phyloP scores from a whole-genome alignment of 1,140 invertebrate genomes.

The Neoseiulus cucumeris region DNA sequence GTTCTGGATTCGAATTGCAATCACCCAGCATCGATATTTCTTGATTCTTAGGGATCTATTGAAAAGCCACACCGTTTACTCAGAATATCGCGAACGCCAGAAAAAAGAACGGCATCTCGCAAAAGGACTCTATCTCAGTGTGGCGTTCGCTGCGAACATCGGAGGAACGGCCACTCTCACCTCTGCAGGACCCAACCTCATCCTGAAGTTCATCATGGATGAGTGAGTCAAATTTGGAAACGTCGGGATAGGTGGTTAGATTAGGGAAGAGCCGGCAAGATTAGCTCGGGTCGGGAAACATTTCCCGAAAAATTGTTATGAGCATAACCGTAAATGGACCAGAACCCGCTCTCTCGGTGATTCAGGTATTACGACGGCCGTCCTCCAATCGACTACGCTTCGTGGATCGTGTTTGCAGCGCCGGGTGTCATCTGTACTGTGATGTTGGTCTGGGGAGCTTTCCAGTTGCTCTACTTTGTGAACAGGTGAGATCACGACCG shows the following conservation, averaged over 20 bases:
- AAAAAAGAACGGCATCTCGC: neutral
- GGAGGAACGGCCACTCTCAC: slow-evolving; percentile 67
- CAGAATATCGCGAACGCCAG: neutral
- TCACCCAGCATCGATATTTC: neutral
- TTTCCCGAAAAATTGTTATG: too few species aligned
- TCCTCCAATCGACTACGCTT: slow-evolving; percentile 17
- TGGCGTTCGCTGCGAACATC: slow-evolving; percentile 54
- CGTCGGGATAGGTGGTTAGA: too few species aligned
- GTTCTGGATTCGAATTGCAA: neutral
- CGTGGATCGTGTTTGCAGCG: slow-evolving; percentile 15
- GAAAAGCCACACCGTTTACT: neutral
- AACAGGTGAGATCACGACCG: neutral
- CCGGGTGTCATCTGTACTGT: slow-evolving; percentile 14
- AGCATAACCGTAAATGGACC: too few species aligned
- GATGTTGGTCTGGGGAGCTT: slow-evolving; percentile 12
- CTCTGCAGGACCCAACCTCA: slow-evolving; percentile 67
- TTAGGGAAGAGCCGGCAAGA: too few species aligned
- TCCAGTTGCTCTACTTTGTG: slow-evolving; percentile 14
- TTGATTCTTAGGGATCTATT: neutral
- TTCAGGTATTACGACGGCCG: slow-evolving; percentile 15
- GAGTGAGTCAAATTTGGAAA: too few species aligned
- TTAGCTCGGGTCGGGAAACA: too few species aligned
- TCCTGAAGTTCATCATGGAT: slow-evolving; percentile 53
- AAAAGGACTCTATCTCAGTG: slow-evolving; percentile 21
- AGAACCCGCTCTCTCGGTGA: too few species aligned